Evolutionary conservation across 2,797 vertebrate genomes (phyloP), one percentile per base, ranked within the genome.

Genomic region (Acanthurus leucopareius): DNA sequence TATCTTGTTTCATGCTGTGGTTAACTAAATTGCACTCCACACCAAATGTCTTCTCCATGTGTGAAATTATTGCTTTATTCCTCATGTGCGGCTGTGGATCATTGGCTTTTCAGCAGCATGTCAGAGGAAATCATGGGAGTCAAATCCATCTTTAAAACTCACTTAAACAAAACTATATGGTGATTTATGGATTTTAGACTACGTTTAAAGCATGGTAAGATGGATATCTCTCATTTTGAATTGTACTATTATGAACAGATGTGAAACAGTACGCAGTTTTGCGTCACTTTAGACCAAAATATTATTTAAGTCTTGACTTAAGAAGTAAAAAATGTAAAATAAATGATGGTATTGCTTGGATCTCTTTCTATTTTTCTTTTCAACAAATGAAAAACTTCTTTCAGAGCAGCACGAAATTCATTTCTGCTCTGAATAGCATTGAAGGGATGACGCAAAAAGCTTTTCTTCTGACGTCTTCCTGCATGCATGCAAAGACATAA

Each of bases 1-100:
- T 38, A 52, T 62, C 59, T 81, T 69, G 38, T 67, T 53, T 67
- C 20, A 40, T 52, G 54, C 32, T 63, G 60, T 44, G 19, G 68
- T 73, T 63, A 75, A 79, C 52, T 54, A 52, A 88, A 73, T 20
- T 40, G 28, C 22, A 63, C 16, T 35, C 22, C 19, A 70, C n/a
- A 51, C 75, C 22, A 84, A 75, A 83, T 76, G 75, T 80, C 66
- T 60, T 82, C 72, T 77, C 60, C 54, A 54, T 78, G 78, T 80
- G 70, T 77, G 6, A 77, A 75, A 52, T 61, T 11, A 75, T 77
- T 64, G 67, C 69, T 53, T 49, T 65, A 20, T 32, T 10, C 32
- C 49, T 44, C 48, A 54, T 57, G 42, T 72, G 53, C 47, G 16
- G 40, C 68, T 73, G 49, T 59, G 66, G 35, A 53, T 47, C 64